Conservation (phyloP, 2,888 invertebrate species). For the Pseudococcus longispinus region DNA sequence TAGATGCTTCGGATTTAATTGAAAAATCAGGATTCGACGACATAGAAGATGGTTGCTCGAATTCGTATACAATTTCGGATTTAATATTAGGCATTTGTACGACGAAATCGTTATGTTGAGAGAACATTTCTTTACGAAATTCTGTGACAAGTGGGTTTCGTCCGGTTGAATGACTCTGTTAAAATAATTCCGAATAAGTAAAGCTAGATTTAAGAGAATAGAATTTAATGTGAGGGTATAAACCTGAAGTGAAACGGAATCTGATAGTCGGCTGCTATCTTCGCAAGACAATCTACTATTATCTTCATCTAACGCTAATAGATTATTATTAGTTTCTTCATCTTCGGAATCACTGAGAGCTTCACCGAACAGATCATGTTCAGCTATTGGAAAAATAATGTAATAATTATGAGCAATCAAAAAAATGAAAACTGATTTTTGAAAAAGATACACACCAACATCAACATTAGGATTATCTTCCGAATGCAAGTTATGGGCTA, state of each 20-base stretch:
- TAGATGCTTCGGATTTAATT: conserved; percentile 48
- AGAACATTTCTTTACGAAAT: conserved; percentile 71
- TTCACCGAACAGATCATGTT: conserved; percentile 90
- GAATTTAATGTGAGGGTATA: background rate
- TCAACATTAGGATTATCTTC: conserved; percentile 51
- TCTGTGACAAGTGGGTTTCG: conserved; percentile 66
- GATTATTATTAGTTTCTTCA: conserved; percentile 70
- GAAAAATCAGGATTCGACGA: conserved; percentile 16
- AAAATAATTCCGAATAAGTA: conserved; percentile 19
- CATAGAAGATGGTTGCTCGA: background rate
- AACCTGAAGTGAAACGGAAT: conserved; percentile 69
- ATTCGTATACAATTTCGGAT: conserved; percentile 26
- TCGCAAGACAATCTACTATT: conserved; percentile 76
- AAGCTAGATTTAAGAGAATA: background rate
- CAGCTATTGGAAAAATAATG: conserved; percentile 65
- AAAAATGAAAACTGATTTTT: background rate
- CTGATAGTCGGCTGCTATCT: conserved; percentile 74
- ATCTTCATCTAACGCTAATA: conserved; percentile 76
- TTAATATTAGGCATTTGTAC: conserved; percentile 50
- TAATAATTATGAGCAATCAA: background rate
- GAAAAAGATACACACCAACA: background rate
- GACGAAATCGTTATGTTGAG: conserved; percentile 59
- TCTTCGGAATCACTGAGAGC: conserved; percentile 91
- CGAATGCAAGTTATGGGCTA: conserved; percentile 41
- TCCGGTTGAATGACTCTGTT: conserved; percentile 49